A percentile compares a stretch with the other conserved stretches of the same genome.
phyloP scores from a whole-genome alignment of 2,888 invertebrate species.

The Aleiodes testaceus region DNA sequence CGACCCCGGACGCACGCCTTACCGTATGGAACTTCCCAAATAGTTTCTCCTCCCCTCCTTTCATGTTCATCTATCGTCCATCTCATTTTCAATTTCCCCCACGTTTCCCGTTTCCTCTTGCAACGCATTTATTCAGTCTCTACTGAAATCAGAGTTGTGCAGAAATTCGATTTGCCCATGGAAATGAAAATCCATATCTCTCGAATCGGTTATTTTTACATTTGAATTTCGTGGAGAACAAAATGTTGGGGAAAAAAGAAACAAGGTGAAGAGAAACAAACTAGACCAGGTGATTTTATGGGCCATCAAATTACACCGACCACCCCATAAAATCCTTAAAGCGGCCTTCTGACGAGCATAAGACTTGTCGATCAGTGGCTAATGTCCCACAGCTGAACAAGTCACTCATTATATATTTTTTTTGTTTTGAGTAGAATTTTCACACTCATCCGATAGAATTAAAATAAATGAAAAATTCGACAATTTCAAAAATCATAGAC shows the following conservation, averaged over 20 bases:
- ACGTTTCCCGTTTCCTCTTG: conserved; percentile 71
- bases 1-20: conserved; percentile 40
- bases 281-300: conserved; percentile 72
- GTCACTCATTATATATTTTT: conserved; percentile 41
- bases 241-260: background rate
- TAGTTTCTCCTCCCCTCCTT: conserved; percentile 47
- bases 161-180: no score
- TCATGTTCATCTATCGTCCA: conserved; percentile 62
- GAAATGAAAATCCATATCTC: background rate
- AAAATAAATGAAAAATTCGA: no score
- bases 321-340: conserved; percentile 72
- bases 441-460: no score
- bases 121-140: background rate
- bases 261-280: conserved; percentile 55
- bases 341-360: conserved; percentile 68
- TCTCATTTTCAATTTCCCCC: conserved; percentile 73
- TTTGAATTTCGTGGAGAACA: background rate
- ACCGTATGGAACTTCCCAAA: background rate
- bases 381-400: conserved; percentile 59
- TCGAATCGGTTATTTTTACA: background rate
- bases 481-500: background rate
- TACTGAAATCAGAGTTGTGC: no score
- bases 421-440: no score
- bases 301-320: conserved; percentile 73
- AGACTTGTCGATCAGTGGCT: conserved; percentile 62